Evolutionary conservation across 2,888 invertebrate genomes (phyloP).

Genomic region (Aphelenchoides bicaudatus): DNA sequence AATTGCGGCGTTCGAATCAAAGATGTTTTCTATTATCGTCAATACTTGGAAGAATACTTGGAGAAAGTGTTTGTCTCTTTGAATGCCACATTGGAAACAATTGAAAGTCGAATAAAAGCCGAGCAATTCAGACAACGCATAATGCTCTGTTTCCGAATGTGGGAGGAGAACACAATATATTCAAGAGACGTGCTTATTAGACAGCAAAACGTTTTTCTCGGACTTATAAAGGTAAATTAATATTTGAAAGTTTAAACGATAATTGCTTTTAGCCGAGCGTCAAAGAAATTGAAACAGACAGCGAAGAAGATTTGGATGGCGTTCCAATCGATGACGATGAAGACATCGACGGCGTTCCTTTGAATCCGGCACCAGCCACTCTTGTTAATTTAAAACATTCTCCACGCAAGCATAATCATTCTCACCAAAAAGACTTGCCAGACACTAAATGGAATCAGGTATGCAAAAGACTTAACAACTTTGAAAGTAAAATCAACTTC

Average conservation of each 20-base stretch:
- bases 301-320: slow-evolving; percentile 15
- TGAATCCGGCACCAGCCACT: slow-evolving; percentile 20
- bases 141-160: slow-evolving; percentile 76
- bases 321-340: slow-evolving; percentile 27
- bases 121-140: slow-evolving; percentile 87
- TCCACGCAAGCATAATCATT: not conserved
- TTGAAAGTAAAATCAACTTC: not conserved
- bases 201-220: slow-evolving; percentile 84
- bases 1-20: slow-evolving; percentile 85
- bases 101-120: slow-evolving; percentile 83
- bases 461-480: not conserved
- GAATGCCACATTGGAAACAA: slow-evolving; percentile 71
- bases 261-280: slow-evolving; percentile 11
- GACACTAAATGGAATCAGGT: slow-evolving; percentile 24
- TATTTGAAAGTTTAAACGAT: slow-evolving; percentile 2
- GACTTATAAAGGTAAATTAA: slow-evolving; percentile 65
- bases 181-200: slow-evolving; percentile 83
- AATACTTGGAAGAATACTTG: slow-evolving; percentile 61
- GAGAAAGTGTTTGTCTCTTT: slow-evolving; percentile 72
- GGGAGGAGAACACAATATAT: slow-evolving; percentile 97
- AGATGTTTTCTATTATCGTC: slow-evolving; percentile 83
- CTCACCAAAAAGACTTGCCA: not conserved
- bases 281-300: slow-evolving; percentile 8
- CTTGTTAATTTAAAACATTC: slow-evolving; percentile 6
- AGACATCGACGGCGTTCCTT: slow-evolving; percentile 32